Base-by-base conservation (phyloP, 2,888 invertebrate genomes). In the Cerceris rybyensis region DNA sequence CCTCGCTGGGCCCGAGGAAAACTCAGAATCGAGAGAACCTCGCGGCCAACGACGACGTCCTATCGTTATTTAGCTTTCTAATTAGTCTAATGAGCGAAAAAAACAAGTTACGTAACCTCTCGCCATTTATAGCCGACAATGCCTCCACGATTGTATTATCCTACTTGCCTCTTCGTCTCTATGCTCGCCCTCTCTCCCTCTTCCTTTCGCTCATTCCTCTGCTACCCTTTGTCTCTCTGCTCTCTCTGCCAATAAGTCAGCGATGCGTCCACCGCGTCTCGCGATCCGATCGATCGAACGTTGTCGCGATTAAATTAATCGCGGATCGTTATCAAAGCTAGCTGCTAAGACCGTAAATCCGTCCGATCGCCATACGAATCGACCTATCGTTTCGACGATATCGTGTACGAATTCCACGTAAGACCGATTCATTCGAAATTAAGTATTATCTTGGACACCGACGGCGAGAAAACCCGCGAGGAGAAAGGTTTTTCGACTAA, bases 1-100 rank as follows among this genome's bases (percentile, higher is more conserved):
- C 28, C 28, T 28, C 28, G 28, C 28, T 4, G 28, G 28, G 28
- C 28, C 42, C 16, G 71, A 17, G 50, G 55, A 41, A 11, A 8
- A 46, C 46, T 11, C 46, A 1, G 46, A 46, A 46, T 11, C 8
- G 46, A 2, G 8, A 11, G 46, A 46, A 8, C 8, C 8, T 11
- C 9, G 11, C 11, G 46, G 50, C 50, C 13, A 41, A 46, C 52
- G 52, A 43, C 60, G 54, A 61, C 57, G 64, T 50, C 16, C 46
- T 13, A 7, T 7, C 41, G 50, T 71, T 60, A 65, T 57, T 57
- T 60, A 57, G 50, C 55, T 14, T 68, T 71, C 68, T 65, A 77
- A 78, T 78, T 76, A 77, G 68, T 60, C 77, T 76, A 78, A 78
- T 61, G 68, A 68, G 57, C 55, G 71, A 76, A 78, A 71, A 68